Base-by-base conservation (phyloP, 2,888 invertebrate species). In the Alsophila aescularia region DNA sequence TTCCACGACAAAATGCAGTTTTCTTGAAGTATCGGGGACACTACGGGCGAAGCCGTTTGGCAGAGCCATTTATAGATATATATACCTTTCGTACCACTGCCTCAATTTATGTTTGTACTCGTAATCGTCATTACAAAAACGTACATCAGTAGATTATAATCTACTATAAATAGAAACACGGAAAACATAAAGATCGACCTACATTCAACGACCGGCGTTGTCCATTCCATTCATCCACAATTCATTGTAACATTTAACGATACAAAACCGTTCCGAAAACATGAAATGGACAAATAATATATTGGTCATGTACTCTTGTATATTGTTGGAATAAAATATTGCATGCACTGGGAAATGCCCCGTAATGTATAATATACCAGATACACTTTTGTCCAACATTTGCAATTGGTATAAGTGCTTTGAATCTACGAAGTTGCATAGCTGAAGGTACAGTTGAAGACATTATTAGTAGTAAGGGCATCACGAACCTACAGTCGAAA, bases 351-450 rank as follows among this genome's bases (percentile, higher is more conserved):
- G 51, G 48, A 42, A 68, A 68, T 58, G 65, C 62, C 58, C 42
- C 51, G 45, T 58, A 44, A 71, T 67, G 71, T 70, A 29, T 31
- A 51, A 12, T 32, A 24, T 24, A 8, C 24, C 24, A 24, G 24
- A 24, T 12, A 12, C 31, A 31, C 15, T 18, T 21, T 39, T n/a
- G 24, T 24, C 40, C 67, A 69, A 71, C 72, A 71, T 76, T 77
- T 68, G 73, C 80, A 81, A 83, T 81, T 78, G 77, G 58, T 73
- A 66, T 79, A 80, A 83, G 81, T 82, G 82, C 77, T 72, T 68
- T 62, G 72, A 71, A 74, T 70, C 67, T 71, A 68, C 70, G 63
- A 70, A 78, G 69, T 72, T 83, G 79, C 81, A 83, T 81, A 78
- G 79, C 81, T 83, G 73, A 81, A 81, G 66, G 37, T 27, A 29